Evolutionary conservation across 2,113 vertebrate species (phyloP), one percentile per base, ranked within the genome.

Genomic region (Indri indri): DNA sequence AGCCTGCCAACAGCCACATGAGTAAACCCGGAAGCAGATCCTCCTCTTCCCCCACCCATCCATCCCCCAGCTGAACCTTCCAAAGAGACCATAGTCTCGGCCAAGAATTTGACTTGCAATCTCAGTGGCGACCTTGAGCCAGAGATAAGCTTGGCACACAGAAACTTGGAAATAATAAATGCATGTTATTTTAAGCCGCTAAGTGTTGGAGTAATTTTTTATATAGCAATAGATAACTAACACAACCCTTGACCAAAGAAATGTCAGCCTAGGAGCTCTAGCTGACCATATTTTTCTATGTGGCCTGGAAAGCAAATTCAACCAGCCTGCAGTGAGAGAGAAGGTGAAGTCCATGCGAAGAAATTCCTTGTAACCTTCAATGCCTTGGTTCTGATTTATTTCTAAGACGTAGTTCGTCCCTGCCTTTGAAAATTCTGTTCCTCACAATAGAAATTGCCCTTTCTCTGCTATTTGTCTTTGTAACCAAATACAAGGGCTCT

Each of bases 341-440:
- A 71, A 87, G 45, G 20, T 76, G 7, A 81, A 77, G 32, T 59
- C 9, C 12, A 25, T 42, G 23, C 77, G 37, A 34, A 89, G 40
- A 59, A 22, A 27, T 34, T 59, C 57, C 63, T 40, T 52, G 7
- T 66, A 54, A 40, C 27, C 34, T 54, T 83, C 65, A 73, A 0
- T 54, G 27, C 40, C 22, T 94, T 84, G 27, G 42, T 40, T 88
- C 63, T 71, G 16, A n/a, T 59, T 76, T 87, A 77, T 50, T 94
- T 95, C 34, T 77, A 61, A 70, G 74, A 90, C 47, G 8, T 17
- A 82, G 47, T 16, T 73, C 54, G 73, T 52, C 14, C 25, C 23
- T 73, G 47, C 14, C 22, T 96, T 95, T 88, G 63, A 88, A 93
- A 96, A 80, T 84, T 73, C 30, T 66, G 10, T 37, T 93, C 25